Base-by-base conservation (phyloP, 2,113 vertebrate genomes). In the Laticauda colubrina region DNA sequence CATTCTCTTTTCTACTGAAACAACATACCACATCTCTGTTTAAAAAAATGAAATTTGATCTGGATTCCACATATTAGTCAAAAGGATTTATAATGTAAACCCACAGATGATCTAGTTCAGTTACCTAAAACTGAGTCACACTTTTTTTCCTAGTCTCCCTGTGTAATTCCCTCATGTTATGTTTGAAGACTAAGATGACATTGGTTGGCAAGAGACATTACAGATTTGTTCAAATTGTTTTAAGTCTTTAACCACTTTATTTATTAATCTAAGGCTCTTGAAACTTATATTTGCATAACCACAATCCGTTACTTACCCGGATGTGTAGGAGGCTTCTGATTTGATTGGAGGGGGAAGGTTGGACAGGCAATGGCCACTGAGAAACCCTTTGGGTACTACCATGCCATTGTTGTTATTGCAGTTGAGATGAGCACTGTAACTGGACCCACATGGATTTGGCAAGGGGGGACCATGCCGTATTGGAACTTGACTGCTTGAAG, bases 321-420 rank as follows among this genome's bases (percentile, higher is more conserved):
- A 98, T 95, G 98, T 98, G 95, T 99, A 99, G 96, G 98, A 98
- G 92, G 98, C 98, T 95, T 99, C 99, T 1, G 98, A 97, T 96
- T 99, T 99, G 98, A 99, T 97, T 95, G 98, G 98, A 91, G 98
- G 98, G 24, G 95, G 97, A 87, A 95, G 94, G 94, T 26, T 98
- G 96, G 2, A 96, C 93, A 98, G 97, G 96, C 98, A 99, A 92
- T 96, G 96, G n/a, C 94, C 69, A 0, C 95, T 96, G 91, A 98
- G 97, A 97, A 99, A 99, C 96, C 96, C 98, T 97, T 99, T 99
- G 96, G 99, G 97, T 54, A 98, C 85, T 15, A 96, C 89, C 97
- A 98, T 94, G 14, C 97, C 97, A 29, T 98, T 98, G 98, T 97
- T 98, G 97, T 98, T 98, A 92, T 98, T 98, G 97, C 97, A 98